A percentile compares a stretch with the other conserved stretches of the same genome.
phyloP scores from a whole-genome alignment of 2,888 invertebrate genomes.

The Drosophila macrospina region DNA sequence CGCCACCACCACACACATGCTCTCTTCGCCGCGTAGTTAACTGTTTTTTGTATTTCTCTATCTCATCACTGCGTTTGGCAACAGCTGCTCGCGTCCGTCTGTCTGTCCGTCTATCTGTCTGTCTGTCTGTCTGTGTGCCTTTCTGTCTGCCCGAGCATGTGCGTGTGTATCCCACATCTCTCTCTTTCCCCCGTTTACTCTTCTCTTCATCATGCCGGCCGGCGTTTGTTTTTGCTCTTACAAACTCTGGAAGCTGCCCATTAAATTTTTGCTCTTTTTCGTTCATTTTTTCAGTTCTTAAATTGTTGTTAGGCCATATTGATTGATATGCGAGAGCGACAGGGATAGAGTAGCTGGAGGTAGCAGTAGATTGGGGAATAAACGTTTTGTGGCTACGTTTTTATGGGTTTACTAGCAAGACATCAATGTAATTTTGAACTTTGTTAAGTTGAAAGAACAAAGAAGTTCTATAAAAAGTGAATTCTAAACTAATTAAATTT shows the following conservation, averaged over 20 bases:
- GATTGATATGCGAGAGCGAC: slow-evolving; percentile 15
- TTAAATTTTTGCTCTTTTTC: slow-evolving; percentile 40
- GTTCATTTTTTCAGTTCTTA: slow-evolving; percentile 13
- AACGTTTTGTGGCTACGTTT: no score
- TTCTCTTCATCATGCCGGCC: slow-evolving; percentile 12
- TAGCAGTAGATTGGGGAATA: background rate
- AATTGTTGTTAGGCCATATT: slow-evolving; percentile 35
- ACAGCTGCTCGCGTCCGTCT: no score
- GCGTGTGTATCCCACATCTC: background rate
- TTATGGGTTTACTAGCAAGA: no score
- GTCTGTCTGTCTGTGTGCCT: slow-evolving; percentile 10
- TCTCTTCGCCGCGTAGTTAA: slow-evolving; percentile 14
- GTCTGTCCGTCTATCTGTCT: slow-evolving; percentile 51
- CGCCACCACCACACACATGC: background rate
- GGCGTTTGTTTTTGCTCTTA: slow-evolving; percentile 18
- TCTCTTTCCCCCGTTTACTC: background rate
- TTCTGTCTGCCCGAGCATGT: background rate
- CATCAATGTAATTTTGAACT: no score
- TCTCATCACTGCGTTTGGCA: slow-evolving; percentile 61
- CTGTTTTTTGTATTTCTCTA: slow-evolving; percentile 27
- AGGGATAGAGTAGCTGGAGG: background rate
- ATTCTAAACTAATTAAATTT: slow-evolving; percentile 1
- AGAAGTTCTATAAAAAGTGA: slow-evolving; percentile 3
- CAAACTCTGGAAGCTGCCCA: slow-evolving; percentile 7
- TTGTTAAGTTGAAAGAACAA: no score